A percentile compares a stretch with the other conserved stretches of the same genome.
These are phyloP conservation scores for Takifugu flavidus DNA, from an alignment of 2,113 vertebrate genomes.

Conservation along the genomic window DNA sequence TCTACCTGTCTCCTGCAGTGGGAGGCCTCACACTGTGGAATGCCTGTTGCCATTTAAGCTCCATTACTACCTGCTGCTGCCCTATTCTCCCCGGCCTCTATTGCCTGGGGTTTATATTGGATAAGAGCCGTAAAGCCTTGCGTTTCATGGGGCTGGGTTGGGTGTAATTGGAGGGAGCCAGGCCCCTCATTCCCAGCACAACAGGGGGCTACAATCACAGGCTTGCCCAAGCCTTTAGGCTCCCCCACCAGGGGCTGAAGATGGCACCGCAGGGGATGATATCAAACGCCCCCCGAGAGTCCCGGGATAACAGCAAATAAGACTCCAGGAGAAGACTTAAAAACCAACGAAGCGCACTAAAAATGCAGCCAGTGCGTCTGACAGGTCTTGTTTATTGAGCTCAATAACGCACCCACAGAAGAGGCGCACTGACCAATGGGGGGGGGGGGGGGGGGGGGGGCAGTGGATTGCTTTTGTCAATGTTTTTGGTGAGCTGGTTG, in stretches of 20 bases:
- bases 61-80: constrained; percentile 80
- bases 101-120: constrained; percentile 82
- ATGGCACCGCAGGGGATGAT: constrained; percentile 69
- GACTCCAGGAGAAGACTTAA: constrained; percentile 51
- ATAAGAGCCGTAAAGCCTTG: constrained; percentile 77
- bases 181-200: constrained; percentile 73
- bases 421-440: not conserved
- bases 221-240: constrained; percentile 80
- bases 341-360: constrained; percentile 22
- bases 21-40: constrained; percentile 70
- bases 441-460: no score
- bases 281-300: constrained; percentile 69
- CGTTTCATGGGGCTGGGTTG: constrained; percentile 68
- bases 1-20: constrained; percentile 39
- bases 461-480: no score
- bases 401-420: not conserved
- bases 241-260: constrained; percentile 66
- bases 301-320: constrained; percentile 53
- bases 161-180: constrained; percentile 76
- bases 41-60: constrained; percentile 77
- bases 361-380: constrained; percentile 31
- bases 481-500: no score
- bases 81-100: constrained; percentile 75
- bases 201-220: constrained; percentile 79
- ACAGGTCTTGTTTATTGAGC: constrained; percentile 52